Conservation (phyloP, 2,797 vertebrate species). For the Aulostomus chinensis region DNA sequence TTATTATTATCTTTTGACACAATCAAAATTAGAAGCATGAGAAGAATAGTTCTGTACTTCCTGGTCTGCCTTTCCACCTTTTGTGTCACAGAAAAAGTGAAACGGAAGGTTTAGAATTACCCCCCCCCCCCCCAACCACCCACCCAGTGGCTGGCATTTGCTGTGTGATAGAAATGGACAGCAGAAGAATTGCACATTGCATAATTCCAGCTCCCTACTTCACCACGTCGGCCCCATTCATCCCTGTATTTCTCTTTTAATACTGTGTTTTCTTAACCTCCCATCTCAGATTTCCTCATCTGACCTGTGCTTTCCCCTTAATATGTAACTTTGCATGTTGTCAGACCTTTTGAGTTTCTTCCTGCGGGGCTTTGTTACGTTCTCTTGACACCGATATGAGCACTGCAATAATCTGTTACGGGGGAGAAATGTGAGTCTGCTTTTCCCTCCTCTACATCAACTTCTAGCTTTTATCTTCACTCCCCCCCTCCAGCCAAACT, state of each 20-base stretch:
- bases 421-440: constrained; percentile 19
- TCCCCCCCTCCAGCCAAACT: constrained; percentile 7
- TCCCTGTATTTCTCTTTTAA: not conserved
- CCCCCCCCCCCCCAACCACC: too few species aligned
- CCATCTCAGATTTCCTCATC: not conserved
- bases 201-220: too few species aligned
- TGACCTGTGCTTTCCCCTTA: not conserved
- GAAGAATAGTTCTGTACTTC: too few species aligned
- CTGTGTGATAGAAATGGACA: too few species aligned
- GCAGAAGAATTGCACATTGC: too few species aligned
- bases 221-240: not conserved
- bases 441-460: constrained; percentile 16
- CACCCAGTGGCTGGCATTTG: too few species aligned
- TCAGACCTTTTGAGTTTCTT: constrained; percentile 1
- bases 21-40: too few species aligned
- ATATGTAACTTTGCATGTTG: not conserved
- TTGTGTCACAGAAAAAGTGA: too few species aligned
- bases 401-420: constrained; percentile 12
- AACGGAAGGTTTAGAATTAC: too few species aligned
- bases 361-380: constrained; percentile 11
- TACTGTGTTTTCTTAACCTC: not conserved
- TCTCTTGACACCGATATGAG: constrained; percentile 21
- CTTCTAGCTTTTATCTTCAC: constrained; percentile 5
- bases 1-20: too few species aligned
- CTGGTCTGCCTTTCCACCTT: too few species aligned